phyloP scores from a whole-genome alignment of 2,888 invertebrate genomes.

The Branchipolynoe longqiensis region DNA sequence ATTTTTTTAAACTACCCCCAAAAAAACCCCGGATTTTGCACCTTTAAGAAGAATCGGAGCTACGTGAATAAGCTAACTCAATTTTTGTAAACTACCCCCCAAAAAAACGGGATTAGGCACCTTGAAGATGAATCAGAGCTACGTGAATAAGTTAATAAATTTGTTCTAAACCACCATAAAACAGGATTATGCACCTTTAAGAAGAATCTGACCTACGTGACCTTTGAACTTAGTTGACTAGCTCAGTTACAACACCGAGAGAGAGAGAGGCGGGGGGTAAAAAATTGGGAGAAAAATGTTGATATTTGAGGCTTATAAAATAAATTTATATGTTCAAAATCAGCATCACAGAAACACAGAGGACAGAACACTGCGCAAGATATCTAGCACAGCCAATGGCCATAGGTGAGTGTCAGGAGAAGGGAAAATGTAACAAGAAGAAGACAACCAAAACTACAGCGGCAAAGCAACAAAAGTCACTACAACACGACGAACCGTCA shows the following conservation, averaged over 20 bases:
- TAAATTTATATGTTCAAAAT: neutral
- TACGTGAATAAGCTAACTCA: too few relatives aligned
- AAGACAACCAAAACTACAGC: conserved; percentile 66
- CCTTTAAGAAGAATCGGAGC: too few relatives aligned
- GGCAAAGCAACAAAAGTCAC: conserved; percentile 79
- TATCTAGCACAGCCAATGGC: conserved; percentile 43
- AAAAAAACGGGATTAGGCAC: conserved; percentile 1
- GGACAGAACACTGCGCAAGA: neutral
- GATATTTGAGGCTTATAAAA: too few relatives aligned
- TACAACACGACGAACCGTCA: conserved; percentile 62
- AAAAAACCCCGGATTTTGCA: too few relatives aligned
- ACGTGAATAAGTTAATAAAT: too few relatives aligned
- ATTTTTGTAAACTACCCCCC: too few relatives aligned
- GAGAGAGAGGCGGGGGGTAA: neutral
- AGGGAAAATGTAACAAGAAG: conserved; percentile 34
- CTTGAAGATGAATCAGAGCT: too few relatives aligned
- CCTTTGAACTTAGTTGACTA: neutral
- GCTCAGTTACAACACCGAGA: neutral
- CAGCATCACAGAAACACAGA: conserved; percentile 25
- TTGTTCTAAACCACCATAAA: too few relatives aligned
- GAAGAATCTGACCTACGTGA: neutral
- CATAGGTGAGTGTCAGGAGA: conserved; percentile 55
- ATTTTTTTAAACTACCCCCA: too few relatives aligned
- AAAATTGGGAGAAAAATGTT: neutral
- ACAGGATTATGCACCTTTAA: too few relatives aligned